Conservation (phyloP, 2,888 invertebrate species). For the Drosophila planitibia region DNA sequence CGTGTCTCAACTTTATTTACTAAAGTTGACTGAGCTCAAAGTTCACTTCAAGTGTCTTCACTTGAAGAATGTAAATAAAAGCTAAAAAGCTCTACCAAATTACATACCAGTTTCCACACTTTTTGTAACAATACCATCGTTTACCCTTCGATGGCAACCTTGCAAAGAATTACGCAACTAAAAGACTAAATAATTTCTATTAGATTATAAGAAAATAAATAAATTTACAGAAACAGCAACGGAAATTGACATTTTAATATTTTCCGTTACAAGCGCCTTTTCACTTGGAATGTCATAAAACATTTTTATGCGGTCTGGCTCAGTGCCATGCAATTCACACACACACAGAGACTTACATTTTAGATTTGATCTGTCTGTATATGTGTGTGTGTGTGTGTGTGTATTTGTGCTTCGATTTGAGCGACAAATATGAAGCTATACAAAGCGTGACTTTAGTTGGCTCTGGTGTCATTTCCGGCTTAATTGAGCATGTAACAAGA, state of each 20-base stretch:
- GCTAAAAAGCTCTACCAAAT: background rate
- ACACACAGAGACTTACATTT: background rate
- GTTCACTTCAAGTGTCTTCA: background rate
- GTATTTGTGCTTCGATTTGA: constrained; percentile 18
- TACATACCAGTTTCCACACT: background rate
- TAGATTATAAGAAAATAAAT: constrained; percentile 4
- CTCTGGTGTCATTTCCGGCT: constrained; percentile 75
- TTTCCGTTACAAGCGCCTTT: constrained; percentile 24
- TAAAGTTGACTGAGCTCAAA: constrained; percentile 5
- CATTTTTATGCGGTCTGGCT: constrained; percentile 33
- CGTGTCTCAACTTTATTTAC: constrained; percentile 21
- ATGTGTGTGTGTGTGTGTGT: background rate
- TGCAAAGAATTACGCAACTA: background rate
- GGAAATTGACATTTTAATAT: constrained; percentile 46
- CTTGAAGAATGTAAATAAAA: background rate
- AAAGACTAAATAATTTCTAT: constrained; percentile 13
- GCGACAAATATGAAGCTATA: constrained; percentile 60
- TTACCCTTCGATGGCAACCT: background rate
- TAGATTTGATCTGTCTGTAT: constrained; percentile 3
- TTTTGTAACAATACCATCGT: background rate
- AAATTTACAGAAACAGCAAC: constrained; percentile 24
- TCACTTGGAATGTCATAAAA: constrained; percentile 13
- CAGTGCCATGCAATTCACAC: constrained; percentile 34
- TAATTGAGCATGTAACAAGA: constrained; percentile 80
- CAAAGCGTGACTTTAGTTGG: constrained; percentile 77